Conservation (phyloP, 2,113 vertebrate genomes). For the Hydrolagus affinis region DNA sequence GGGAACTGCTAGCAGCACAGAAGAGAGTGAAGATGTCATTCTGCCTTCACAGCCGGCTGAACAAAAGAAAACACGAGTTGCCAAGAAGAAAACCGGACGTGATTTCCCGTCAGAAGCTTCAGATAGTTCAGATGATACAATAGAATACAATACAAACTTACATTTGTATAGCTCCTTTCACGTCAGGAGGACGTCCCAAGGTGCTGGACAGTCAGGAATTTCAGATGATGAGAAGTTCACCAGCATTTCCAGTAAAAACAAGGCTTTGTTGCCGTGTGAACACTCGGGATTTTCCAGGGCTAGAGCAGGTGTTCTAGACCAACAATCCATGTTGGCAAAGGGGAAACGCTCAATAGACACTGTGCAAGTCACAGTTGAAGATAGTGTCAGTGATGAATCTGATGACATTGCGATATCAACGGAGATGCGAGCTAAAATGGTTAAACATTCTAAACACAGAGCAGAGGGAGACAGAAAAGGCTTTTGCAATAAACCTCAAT, state of each 20-base stretch:
- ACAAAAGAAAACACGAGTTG: constrained; percentile 22
- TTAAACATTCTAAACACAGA: background rate
- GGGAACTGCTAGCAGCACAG: constrained; percentile 47
- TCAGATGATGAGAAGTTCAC: constrained; percentile 39
- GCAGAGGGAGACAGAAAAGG: background rate
- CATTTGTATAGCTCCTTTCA: no score
- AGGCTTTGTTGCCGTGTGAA: background rate
- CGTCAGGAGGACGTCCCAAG: no score
- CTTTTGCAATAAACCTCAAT: background rate
- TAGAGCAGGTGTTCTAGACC: constrained; percentile 34
- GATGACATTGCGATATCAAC: constrained; percentile 63
- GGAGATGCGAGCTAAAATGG: constrained; percentile 34
- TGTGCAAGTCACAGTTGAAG: background rate
- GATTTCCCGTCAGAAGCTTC: constrained; percentile 32
- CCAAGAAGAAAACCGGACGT: constrained; percentile 33
- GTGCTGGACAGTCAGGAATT: constrained; percentile 30
- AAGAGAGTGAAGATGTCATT: constrained; percentile 45
- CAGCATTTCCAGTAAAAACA: constrained; percentile 23
- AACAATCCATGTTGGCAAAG: background rate
- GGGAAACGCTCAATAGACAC: background rate
- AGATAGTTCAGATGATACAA: constrained; percentile 37
- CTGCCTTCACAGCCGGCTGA: constrained; percentile 43
- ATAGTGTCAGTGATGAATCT: constrained; percentile 70
- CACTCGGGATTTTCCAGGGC: background rate
- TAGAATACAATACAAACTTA: no score